phyloP scores from a whole-genome alignment of 2,113 vertebrate species.

The Zootoca vivipara region DNA sequence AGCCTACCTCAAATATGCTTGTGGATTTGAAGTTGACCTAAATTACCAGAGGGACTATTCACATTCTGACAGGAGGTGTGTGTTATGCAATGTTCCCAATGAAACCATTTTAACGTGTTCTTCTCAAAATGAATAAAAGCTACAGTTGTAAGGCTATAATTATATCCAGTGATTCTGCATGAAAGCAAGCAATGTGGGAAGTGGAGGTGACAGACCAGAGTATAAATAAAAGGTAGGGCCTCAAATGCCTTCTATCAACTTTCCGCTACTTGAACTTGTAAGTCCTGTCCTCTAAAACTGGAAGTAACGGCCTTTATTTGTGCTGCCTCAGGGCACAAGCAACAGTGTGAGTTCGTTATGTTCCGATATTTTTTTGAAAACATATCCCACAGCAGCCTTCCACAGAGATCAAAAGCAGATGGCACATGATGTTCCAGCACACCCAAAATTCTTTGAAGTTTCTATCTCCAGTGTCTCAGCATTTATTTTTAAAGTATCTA shows the following conservation, averaged over 20 bases:
- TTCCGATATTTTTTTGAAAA: background rate
- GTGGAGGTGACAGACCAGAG: background rate
- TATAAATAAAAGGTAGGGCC: background rate
- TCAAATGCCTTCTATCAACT: background rate
- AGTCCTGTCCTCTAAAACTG: background rate
- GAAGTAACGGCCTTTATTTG: background rate
- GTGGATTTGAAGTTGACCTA: background rate
- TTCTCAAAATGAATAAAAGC: background rate
- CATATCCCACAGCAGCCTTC: background rate
- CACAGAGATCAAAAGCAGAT: background rate
- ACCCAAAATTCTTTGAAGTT: background rate
- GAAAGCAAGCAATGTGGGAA: background rate
- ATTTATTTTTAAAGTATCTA: conserved; percentile 7
- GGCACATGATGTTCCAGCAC: background rate
- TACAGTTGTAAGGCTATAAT: background rate
- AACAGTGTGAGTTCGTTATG: background rate
- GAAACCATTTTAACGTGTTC: background rate
- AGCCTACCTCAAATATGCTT: background rate
- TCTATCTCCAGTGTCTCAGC: background rate
- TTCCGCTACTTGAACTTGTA: background rate
- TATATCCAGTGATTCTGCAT: background rate
- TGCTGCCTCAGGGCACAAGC: background rate
- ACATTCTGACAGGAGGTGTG: background rate
- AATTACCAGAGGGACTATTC: background rate
- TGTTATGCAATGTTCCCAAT: background rate